These are phyloP conservation scores for Gephyroberyx darwinii DNA, from an alignment of 2,797 vertebrate genomes.

Conservation along the genomic window DNA sequence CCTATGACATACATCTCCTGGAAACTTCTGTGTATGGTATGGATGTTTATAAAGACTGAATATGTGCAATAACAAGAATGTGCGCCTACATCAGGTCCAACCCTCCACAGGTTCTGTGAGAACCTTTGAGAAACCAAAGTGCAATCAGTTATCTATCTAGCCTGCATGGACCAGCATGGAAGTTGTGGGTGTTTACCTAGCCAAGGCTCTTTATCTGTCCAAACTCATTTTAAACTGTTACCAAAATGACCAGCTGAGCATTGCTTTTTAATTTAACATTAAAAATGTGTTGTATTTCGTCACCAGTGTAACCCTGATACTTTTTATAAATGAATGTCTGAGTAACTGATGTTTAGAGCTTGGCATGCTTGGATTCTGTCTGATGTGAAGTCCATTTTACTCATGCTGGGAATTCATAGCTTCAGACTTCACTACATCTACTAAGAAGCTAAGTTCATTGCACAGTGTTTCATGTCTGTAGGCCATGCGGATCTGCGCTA, in stretches of 20 bases:
- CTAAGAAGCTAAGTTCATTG: slow-evolving; percentile 95
- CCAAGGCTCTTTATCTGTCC: background rate
- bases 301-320: slow-evolving; percentile 4
- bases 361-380: slow-evolving; percentile 41
- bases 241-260: background rate
- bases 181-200: background rate
- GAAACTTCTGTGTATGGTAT: slow-evolving; percentile 23
- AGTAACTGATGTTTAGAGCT: slow-evolving; percentile 20
- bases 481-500: slow-evolving; percentile 97
- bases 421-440: slow-evolving; percentile 90
- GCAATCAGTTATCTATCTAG: background rate
- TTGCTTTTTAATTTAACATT: slow-evolving; percentile 7
- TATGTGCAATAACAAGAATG: slow-evolving; percentile 22
- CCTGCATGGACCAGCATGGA: background rate
- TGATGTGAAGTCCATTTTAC: slow-evolving; percentile 20
- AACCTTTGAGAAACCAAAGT: too few relatives aligned
- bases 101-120: background rate
- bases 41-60: slow-evolving; percentile 33
- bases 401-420: slow-evolving; percentile 67
- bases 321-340: slow-evolving; percentile 23
- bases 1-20: slow-evolving; percentile 5
- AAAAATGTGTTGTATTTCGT: slow-evolving; percentile 7
- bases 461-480: slow-evolving; percentile 94
- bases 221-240: background rate
- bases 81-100: background rate